phyloP scores from a whole-genome alignment of 1,140 invertebrate species.

The Drosophila nigromelanica region DNA sequence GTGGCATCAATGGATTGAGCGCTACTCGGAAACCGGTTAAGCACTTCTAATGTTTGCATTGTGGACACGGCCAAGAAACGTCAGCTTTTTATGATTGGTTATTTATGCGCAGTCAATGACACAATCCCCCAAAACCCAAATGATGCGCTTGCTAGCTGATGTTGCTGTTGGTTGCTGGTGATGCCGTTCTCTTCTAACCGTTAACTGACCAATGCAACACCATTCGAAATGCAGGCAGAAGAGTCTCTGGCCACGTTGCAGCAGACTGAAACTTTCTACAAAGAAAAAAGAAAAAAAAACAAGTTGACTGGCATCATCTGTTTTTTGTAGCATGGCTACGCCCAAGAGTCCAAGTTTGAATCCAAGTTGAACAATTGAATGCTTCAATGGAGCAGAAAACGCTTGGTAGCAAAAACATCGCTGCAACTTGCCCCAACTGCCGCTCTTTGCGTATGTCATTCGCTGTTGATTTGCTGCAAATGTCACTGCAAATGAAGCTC shows the following conservation, averaged over 20 bases:
- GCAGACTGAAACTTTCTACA: constrained; percentile 46
- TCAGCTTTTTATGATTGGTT: constrained; percentile 40
- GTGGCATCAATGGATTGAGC: constrained; percentile 54
- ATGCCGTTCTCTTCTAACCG: constrained; percentile 46
- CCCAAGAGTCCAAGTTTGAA: constrained; percentile 27
- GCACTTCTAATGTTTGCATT: constrained; percentile 50
- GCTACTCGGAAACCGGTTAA: constrained; percentile 53
- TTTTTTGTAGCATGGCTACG: constrained; percentile 43
- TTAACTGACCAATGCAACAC: constrained; percentile 33
- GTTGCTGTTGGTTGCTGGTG: constrained; percentile 2
- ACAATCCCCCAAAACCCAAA: constrained; percentile 42
- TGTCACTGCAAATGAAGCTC: constrained; percentile 61
- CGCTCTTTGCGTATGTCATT: constrained; percentile 33
- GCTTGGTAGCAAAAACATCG: constrained; percentile 46
- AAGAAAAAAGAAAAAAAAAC: constrained; percentile 17
- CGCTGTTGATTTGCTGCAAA: constrained; percentile 40
- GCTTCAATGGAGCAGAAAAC: constrained; percentile 80
- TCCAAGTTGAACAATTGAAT: constrained; percentile 64
- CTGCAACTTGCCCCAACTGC: constrained; percentile 15
- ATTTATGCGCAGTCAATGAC: constrained; percentile 51
- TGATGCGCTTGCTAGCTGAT: constrained; percentile 15
- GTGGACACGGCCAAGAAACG: constrained; percentile 6
- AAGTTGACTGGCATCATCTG: constrained; percentile 53
- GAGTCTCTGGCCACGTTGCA: constrained; percentile 26
- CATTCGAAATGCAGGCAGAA: constrained; percentile 23